phyloP scores from a whole-genome alignment of 1,140 invertebrate species.

The Lineus longissimus region DNA sequence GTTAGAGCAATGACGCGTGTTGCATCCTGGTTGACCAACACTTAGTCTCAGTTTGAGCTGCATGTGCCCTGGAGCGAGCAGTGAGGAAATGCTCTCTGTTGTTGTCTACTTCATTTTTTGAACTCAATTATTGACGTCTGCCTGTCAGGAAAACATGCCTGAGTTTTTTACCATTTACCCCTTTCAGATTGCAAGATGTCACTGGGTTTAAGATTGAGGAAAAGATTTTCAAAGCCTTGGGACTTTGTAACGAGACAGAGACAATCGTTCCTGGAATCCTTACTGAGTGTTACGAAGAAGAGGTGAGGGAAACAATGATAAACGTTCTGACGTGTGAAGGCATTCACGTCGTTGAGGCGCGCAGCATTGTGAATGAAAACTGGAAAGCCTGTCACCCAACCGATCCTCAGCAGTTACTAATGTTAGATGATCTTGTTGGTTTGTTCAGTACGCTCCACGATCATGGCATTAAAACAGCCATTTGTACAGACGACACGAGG shows the following conservation, averaged over 20 bases:
- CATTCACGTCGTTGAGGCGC: slow-evolving; percentile 26
- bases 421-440: slow-evolving; percentile 33
- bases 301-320: slow-evolving; percentile 43
- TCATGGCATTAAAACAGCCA: slow-evolving; percentile 45
- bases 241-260: slow-evolving; percentile 43
- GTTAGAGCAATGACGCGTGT: no score
- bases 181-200: slow-evolving; percentile 33
- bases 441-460: slow-evolving; percentile 34
- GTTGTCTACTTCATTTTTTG: no score
- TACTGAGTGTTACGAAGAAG: slow-evolving; percentile 47
- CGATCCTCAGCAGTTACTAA: slow-evolving; percentile 3
- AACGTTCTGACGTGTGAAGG: slow-evolving; percentile 48
- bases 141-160: no score
- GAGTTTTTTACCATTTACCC: no score
- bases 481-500: slow-evolving; percentile 44
- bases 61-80: no score
- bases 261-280: slow-evolving; percentile 53
- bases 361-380: slow-evolving; percentile 26
- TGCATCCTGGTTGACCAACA: no score
- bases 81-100: no score
- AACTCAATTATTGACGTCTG: no score
- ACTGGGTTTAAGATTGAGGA: slow-evolving; percentile 36
- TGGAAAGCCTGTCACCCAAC: slow-evolving; percentile 36
- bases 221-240: slow-evolving; percentile 52
- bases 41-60: no score